Percentiles rank a stretch among this genome's conserved stretches.
Evolutionary conservation across 2,888 invertebrate genomes (phyloP).

Genomic region (Tribolium freemani): DNA sequence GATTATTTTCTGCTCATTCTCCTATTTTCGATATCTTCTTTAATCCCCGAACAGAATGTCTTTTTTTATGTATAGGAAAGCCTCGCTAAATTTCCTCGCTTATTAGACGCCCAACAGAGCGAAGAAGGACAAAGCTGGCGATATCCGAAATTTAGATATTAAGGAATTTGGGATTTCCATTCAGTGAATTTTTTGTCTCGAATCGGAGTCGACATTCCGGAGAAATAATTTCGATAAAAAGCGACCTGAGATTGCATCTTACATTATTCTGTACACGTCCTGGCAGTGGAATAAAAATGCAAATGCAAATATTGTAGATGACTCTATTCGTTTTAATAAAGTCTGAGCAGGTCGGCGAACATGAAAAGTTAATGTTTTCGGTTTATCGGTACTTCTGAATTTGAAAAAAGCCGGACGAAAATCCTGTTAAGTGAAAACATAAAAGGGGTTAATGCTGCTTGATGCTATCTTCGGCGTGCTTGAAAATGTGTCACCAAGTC

Average conservation of each 20-base stretch:
- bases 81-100: background rate
- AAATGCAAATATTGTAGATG: slow-evolving; percentile 11
- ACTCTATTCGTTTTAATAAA: slow-evolving; percentile 13
- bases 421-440: slow-evolving; percentile 2
- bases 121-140: background rate
- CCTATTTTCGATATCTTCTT: background rate
- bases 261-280: slow-evolving; percentile 11
- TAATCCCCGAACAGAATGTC: background rate
- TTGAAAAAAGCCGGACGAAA: background rate
- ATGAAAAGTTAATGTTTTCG: slow-evolving; percentile 1
- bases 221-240: background rate
- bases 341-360: background rate
- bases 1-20: background rate
- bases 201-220: background rate
- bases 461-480: background rate
- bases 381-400: background rate
- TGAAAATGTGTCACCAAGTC: slow-evolving; percentile 57
- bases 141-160: background rate
- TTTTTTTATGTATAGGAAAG: background rate
- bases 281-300: slow-evolving; percentile 2
- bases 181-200: background rate
- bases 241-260: slow-evolving; percentile 5
- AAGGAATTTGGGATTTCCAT: background rate
- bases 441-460: background rate
- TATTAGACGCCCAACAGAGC: background rate